These are phyloP conservation scores for Thunnus maccoyii DNA, from an alignment of 2,113 vertebrate genomes.

Conservation along the genomic window DNA sequence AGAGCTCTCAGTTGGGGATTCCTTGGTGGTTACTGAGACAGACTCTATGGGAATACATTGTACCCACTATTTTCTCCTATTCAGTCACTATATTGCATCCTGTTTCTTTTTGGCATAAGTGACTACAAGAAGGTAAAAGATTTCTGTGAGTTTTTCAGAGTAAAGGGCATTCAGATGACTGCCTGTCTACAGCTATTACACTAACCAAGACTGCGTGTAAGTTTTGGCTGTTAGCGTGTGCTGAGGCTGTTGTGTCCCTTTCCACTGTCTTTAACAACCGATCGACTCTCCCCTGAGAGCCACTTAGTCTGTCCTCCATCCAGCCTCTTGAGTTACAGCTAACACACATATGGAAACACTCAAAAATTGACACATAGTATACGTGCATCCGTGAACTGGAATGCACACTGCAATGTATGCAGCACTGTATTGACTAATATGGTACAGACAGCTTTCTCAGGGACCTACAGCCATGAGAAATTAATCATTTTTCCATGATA, in stretches of 20 bases:
- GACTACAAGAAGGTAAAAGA: conserved; percentile 39
- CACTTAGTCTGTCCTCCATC: conserved; percentile 80
- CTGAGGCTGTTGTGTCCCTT: conserved; percentile 71
- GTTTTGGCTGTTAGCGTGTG: conserved; percentile 62
- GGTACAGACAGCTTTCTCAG: conserved; percentile 4
- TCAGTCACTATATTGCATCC: conserved; percentile 17
- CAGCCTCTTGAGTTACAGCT: conserved; percentile 78
- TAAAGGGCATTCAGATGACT: conserved; percentile 51
- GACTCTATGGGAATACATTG: background rate
- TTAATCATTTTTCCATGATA: conserved; percentile 14
- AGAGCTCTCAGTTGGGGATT: no score
- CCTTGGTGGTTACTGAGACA: background rate
- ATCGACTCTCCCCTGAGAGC: conserved; percentile 79
- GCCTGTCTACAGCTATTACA: conserved; percentile 73
- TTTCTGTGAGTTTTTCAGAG: conserved; percentile 23
- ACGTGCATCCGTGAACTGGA: background rate
- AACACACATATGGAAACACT: conserved; percentile 26
- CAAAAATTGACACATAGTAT: background rate
- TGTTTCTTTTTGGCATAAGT: conserved; percentile 18
- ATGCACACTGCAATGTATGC: background rate
- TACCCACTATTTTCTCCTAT: conserved; percentile 11
- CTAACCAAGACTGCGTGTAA: conserved; percentile 54
- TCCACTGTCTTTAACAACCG: conserved; percentile 77
- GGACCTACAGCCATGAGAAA: background rate
- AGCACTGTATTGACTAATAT: conserved; percentile 14